Conservation (phyloP, 2,888 invertebrate genomes). For the Punctoribates punctum region DNA sequence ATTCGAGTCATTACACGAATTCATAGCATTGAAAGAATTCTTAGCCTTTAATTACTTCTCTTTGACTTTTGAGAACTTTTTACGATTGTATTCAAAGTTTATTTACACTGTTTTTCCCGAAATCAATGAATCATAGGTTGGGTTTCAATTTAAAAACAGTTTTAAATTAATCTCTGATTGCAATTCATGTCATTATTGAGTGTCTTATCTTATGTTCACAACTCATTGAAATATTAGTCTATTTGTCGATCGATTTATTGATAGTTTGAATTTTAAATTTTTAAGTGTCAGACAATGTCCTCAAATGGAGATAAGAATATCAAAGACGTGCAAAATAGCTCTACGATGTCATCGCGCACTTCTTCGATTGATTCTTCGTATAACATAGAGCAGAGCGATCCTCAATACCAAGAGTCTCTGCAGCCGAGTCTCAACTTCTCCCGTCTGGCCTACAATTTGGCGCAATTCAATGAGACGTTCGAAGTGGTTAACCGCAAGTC, state of each 20-base stretch:
- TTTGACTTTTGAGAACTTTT: neutral
- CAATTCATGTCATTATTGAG: no score
- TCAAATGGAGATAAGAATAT: neutral
- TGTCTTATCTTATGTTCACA: no score
- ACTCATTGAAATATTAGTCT: no score
- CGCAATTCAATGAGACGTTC: conserved; percentile 38
- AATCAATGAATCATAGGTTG: neutral
- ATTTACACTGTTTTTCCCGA: neutral
- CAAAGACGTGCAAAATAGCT: neutral
- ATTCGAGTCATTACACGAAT: neutral
- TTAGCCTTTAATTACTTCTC: neutral
- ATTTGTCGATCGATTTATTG: no score
- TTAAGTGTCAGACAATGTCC: neutral
- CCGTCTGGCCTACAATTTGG: conserved; percentile 41
- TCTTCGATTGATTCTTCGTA: conserved; percentile 27
- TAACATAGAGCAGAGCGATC: conserved; percentile 8
- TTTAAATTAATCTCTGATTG: no score
- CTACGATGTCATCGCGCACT: conserved; percentile 12
- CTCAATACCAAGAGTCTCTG: conserved; percentile 4
- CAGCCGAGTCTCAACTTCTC: conserved; percentile 37
- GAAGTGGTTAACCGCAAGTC: neutral
- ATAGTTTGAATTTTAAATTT: neutral
- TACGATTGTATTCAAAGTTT: neutral
- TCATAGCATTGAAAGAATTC: neutral
- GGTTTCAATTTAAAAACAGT: no score